phyloP scores from a whole-genome alignment of 2,113 vertebrate species.

The Mohoua ochrocephala region DNA sequence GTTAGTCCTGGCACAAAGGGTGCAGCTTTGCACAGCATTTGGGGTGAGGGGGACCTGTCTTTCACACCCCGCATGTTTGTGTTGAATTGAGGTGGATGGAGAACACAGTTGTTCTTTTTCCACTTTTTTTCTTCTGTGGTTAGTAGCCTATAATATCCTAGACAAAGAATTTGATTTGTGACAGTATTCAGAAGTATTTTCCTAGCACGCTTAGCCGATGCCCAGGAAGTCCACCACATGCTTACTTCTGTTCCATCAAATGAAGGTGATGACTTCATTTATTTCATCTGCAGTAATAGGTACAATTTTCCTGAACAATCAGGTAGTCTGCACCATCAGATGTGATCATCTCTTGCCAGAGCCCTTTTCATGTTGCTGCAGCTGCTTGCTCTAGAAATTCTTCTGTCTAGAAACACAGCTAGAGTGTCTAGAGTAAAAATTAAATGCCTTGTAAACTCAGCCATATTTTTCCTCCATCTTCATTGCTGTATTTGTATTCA shows the following conservation, averaged over 20 bases:
- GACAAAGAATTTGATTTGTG: not conserved
- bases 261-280: not conserved
- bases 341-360: not conserved
- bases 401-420: not conserved
- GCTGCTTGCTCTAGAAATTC: not conserved
- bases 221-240: not conserved
- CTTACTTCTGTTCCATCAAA: not conserved
- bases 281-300: not conserved
- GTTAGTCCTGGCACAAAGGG: not conserved
- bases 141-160: not conserved
- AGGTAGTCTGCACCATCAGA: not conserved
- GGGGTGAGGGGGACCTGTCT: not conserved
- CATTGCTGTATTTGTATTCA: not conserved
- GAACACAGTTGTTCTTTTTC: not conserved
- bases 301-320: not conserved
- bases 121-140: not conserved
- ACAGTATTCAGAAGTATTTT: not conserved
- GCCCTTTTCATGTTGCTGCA: not conserved
- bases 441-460: not conserved
- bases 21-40: not conserved
- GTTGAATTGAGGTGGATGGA: not conserved
- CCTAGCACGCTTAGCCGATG: not conserved
- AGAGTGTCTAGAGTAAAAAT: not conserved
- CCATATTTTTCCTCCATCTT: not conserved
- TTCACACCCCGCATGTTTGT: fast-evolving